phyloP scores from a whole-genome alignment of 2,888 invertebrate genomes.

The Linnaemya tessellans region DNA sequence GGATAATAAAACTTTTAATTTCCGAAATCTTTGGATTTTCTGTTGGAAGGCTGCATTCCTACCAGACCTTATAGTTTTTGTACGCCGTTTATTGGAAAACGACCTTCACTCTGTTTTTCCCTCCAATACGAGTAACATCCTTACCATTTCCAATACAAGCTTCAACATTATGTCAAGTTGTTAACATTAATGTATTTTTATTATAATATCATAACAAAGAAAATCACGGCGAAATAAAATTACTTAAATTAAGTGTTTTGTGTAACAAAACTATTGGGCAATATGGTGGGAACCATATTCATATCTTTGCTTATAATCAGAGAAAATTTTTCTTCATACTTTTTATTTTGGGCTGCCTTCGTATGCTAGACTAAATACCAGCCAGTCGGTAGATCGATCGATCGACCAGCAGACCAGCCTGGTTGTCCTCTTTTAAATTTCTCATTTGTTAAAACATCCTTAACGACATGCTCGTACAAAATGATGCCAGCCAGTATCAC shows the following conservation, averaged over 20 bases:
- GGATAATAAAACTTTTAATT: no score
- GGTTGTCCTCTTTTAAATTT: conserved; percentile 61
- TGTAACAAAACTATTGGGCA: neutral
- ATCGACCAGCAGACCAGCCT: conserved; percentile 31
- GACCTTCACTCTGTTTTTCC: neutral
- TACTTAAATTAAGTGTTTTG: conserved; percentile 5
- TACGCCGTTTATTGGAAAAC: no score
- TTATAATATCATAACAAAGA: conserved; percentile 24
- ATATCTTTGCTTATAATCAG: conserved; percentile 75
- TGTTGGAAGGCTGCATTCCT: no score
- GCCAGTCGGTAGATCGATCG: conserved; percentile 9
- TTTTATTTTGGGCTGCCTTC: conserved; percentile 39
- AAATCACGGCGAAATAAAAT: conserved; percentile 23
- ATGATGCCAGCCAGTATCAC: conserved; percentile 20
- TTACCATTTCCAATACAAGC: neutral
- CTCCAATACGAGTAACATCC: neutral
- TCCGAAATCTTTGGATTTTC: no score
- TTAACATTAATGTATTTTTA: conserved; percentile 32
- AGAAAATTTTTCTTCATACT: conserved; percentile 60
- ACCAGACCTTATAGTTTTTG: no score
- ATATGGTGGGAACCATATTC: conserved; percentile 80
- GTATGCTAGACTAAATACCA: conserved; percentile 45
- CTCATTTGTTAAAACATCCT: conserved; percentile 74
- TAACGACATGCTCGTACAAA: conserved; percentile 79
- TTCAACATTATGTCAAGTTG: conserved; percentile 28